Percentiles rank a stretch among this genome's conserved stretches.
Evolutionary conservation across 2,113 vertebrate species (phyloP).

Genomic region (Pseudorasbora parva): DNA sequence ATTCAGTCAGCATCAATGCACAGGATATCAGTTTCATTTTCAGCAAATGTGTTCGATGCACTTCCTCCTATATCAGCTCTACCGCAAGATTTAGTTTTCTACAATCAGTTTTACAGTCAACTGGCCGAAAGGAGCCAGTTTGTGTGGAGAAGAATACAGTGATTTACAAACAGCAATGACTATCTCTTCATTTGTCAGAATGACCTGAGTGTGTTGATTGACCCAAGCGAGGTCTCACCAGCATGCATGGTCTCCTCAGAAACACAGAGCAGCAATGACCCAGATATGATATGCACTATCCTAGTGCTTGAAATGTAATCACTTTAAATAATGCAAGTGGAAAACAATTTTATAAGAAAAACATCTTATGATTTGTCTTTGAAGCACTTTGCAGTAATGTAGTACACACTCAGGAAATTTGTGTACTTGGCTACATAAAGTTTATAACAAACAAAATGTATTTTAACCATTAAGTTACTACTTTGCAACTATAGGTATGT

Average conservation of each 20-base stretch:
- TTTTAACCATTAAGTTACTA: not conserved
- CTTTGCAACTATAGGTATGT: not conserved
- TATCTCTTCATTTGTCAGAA: not conserved
- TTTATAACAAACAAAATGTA: not conserved
- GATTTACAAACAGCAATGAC: not conserved
- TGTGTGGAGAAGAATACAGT: not conserved
- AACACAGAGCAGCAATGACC: not conserved
- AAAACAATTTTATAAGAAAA: not conserved
- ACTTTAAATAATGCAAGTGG: not conserved
- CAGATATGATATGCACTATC: not conserved
- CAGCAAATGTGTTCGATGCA: not conserved
- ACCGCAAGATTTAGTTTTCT: not conserved
- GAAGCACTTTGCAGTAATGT: not conserved
- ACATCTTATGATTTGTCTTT: not conserved
- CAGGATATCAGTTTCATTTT: not conserved
- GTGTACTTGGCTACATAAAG: not conserved
- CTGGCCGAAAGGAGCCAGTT: not conserved
- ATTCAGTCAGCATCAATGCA: constrained; percentile 1
- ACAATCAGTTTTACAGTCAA: not conserved
- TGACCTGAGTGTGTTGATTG: constrained; percentile 16
- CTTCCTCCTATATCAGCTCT: not conserved
- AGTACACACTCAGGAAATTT: not conserved
- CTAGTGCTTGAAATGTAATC: not conserved
- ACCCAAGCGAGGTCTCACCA: constrained; percentile 4
- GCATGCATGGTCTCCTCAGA: constrained; percentile 20